These are phyloP conservation scores for Calosoma granatense DNA, from an alignment of 1,140 invertebrate genomes.

Conservation along the genomic window DNA sequence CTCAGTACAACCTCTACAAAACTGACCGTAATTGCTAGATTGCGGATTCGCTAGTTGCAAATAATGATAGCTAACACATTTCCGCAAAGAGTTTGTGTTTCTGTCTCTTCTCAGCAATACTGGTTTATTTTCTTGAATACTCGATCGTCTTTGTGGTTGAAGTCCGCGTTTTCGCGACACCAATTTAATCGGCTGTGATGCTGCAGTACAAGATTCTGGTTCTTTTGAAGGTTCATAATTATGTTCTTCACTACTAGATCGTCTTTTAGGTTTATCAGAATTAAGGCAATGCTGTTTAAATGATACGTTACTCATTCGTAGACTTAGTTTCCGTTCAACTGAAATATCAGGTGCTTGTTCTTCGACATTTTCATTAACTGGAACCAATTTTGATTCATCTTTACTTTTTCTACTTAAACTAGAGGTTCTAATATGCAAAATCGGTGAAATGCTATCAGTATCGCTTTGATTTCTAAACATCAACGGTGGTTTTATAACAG, in stretches of 20 bases:
- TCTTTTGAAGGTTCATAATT: not conserved
- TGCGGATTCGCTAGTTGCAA: conserved; percentile 26
- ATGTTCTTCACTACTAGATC: conserved; percentile 26
- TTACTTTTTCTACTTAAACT: conserved; percentile 12
- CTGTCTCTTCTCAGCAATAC: not conserved
- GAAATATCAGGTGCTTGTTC: not conserved
- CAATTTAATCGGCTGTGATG: too few species aligned
- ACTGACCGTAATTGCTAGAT: conserved; percentile 23
- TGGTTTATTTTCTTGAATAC: not conserved
- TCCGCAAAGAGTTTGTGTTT: conserved; percentile 19
- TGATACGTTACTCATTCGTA: conserved; percentile 22
- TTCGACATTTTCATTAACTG: not conserved
- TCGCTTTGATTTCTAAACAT: conserved; percentile 42
- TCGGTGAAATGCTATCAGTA: not conserved
- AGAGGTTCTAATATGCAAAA: not conserved
- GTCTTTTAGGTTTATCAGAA: conserved; percentile 26
- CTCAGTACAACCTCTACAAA: conserved; percentile 49
- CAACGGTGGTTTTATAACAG: conserved; percentile 41
- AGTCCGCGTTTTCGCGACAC: too few species aligned
- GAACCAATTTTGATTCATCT: not conserved
- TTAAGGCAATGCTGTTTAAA: conserved; percentile 31
- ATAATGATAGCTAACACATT: conserved; percentile 41
- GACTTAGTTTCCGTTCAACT: conserved; percentile 18
- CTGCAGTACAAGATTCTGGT: not conserved
- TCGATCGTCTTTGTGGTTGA: not conserved